Evolutionary conservation across 2,113 vertebrate species (phyloP), one percentile per base, ranked within the genome.

Genomic region (Columba livia): DNA sequence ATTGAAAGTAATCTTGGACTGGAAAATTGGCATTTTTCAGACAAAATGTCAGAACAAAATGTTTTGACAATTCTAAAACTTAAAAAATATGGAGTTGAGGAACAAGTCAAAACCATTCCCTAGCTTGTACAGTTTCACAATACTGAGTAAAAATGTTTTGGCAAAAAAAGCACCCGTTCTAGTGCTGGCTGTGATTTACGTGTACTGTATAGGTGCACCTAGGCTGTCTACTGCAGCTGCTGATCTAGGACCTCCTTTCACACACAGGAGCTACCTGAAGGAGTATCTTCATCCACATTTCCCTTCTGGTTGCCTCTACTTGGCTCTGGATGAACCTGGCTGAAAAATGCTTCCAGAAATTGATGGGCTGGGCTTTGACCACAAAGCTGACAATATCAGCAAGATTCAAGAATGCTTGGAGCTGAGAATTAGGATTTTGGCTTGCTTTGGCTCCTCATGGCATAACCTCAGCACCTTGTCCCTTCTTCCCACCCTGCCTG

Each of bases 21-120:
- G 47, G 85, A 94, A 94, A 96, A 92, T 40, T 72, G 85, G 85
- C 90, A 90, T 95, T 94, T 96, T 96, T 93, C 57, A 62, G 65
- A 72, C 92, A 88, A 93, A 96, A 96, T 88, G 85, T 95, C 94
- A 93, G 85, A 67, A 90, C 71, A 89, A 96, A 95, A 90, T 93
- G 83, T 93, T 96, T 93, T 96, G 92, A 93, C 93, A 97, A 60
- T 34, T 34, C 87, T 83, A 23, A 77, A 95, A 88, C 70, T 88
- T 80, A 28, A 75, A 90, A 96, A 93, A 81, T 61, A 69, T 8
- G 77, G 79, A 90, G 44, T 28, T 90, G 53, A 90, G 57, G 77
- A 90, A 51, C 14, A 48, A 74, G 83, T 88, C 77, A 81, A 89
- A 95, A 79, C 31, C 31, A 34, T 74, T 81, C 34, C 14, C 31